Evolutionary conservation across 2,888 invertebrate species (phyloP), one percentile per base, ranked within the genome.

Genomic region (Ochropacha duplaris): DNA sequence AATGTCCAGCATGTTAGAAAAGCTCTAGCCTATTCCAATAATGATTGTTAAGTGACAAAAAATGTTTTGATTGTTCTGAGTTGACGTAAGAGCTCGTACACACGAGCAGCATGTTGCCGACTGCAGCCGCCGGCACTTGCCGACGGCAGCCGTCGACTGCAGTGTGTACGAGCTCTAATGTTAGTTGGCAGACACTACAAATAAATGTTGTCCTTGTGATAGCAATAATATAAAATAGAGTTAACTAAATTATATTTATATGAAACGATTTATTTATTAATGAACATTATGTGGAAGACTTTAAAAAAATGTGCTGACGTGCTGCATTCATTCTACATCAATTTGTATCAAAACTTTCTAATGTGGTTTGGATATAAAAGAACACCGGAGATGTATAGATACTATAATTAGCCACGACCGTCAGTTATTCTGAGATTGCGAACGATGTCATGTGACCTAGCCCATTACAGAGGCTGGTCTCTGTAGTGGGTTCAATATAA

Each of bases 371-470:
- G 60, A 57, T 58, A 56, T 50, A 68, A 62, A 69, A 72, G 66
- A 68, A 76, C 72, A 74, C 66, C 69, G 66, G 62, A 77, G 79
- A 79, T 78, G 71, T 72, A 76, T 78, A n/a, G n/a, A n/a, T n/a
- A 76, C 77, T 87, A 88, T 86, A 88, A 88, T 90, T 90, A 90
- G 88, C 87, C 70, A 70, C 81, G 84, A 83, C 84, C 80, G 84
- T 81, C 86, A 84, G 87, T 87, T 90, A 90, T 90, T 90, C 85
- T 86, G 79, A 87, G 86, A 87, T 84, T 79, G 78, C 80, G 74
- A 78, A 78, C 82, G 80, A 78, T 79, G 86, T 86, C 88, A 86
- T 86, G 85, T 84, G 84, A 86, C 81, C 79, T 75, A 72, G 73
- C 73, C 72, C 73, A 73, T 74, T 73, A 71, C 65, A 73, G 69